Conservation (phyloP, 2,888 invertebrate species). For the Tetheella fluctuosa region DNA sequence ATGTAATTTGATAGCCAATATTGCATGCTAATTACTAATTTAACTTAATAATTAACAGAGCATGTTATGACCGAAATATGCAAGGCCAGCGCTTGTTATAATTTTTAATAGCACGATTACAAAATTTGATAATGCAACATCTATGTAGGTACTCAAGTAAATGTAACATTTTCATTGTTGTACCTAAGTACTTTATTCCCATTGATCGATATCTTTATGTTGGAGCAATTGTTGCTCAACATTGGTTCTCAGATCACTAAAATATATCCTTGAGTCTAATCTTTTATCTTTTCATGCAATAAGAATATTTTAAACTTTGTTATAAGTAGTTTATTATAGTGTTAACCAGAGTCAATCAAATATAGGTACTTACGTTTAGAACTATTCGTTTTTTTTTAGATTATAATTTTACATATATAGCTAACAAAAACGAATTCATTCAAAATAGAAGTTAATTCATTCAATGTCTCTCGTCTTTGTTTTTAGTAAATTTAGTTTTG, state of each 20-base stretch:
- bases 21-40: slow-evolving; percentile 18
- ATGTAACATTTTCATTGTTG: slow-evolving; percentile 5
- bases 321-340: too few relatives aligned
- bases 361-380: too few relatives aligned
- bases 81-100: slow-evolving; percentile 47
- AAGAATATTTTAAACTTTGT: too few relatives aligned
- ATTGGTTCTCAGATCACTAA: slow-evolving; percentile 10
- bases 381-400: too few relatives aligned
- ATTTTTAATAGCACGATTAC: slow-evolving; percentile 26
- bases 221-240: slow-evolving; percentile 10
- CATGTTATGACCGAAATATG: slow-evolving; percentile 41
- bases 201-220: slow-evolving; percentile 7
- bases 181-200: background rate
- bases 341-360: too few relatives aligned
- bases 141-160: background rate
- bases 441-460: too few relatives aligned
- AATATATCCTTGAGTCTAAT: background rate
- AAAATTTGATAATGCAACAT: slow-evolving; percentile 14
- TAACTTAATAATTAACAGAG: slow-evolving; percentile 48
- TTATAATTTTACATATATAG: too few relatives aligned
- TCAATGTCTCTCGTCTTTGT: too few relatives aligned
- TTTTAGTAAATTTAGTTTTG: too few relatives aligned
- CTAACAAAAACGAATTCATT: too few relatives aligned
- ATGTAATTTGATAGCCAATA: background rate
- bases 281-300: background rate